Evolutionary conservation across 2,797 vertebrate species (phyloP).

Genomic region (Sciurus carolinensis): DNA sequence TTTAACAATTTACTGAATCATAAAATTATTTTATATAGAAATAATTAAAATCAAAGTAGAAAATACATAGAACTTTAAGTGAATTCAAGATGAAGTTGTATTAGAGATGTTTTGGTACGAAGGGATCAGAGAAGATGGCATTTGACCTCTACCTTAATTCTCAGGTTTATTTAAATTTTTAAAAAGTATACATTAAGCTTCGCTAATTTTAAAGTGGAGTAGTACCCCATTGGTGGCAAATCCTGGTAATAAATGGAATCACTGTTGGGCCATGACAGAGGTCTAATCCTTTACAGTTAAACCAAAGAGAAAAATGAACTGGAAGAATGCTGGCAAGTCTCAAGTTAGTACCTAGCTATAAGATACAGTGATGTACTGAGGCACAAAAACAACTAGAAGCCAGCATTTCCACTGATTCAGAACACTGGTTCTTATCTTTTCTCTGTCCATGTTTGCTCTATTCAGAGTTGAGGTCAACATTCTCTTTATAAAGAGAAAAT

Average conservation of each 20-base stretch:
- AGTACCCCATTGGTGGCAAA: not conserved
- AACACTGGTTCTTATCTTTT: not conserved
- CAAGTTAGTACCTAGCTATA: not conserved
- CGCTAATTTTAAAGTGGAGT: not conserved
- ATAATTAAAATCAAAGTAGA: not conserved
- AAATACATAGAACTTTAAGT: not conserved
- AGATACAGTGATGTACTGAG: not conserved
- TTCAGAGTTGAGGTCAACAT: not conserved
- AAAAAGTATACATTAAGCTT: not conserved
- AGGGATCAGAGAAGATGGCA: not conserved
- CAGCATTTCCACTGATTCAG: not conserved
- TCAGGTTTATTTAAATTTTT: not conserved
- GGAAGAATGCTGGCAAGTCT: not conserved
- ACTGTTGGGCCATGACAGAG: not conserved
- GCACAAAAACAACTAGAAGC: not conserved
- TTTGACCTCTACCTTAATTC: not conserved
- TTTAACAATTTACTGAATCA: not conserved
- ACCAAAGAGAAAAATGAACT: not conserved
- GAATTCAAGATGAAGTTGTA: not conserved
- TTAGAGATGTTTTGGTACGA: not conserved
- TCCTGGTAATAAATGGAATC: not conserved
- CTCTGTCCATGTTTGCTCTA: not conserved
- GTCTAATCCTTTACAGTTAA: not conserved
- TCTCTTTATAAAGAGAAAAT: constrained; percentile 6
- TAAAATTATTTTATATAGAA: not conserved